These are phyloP conservation scores for Eurytoma adleriae DNA, from an alignment of 2,888 invertebrate genomes.

Conservation along the genomic window DNA sequence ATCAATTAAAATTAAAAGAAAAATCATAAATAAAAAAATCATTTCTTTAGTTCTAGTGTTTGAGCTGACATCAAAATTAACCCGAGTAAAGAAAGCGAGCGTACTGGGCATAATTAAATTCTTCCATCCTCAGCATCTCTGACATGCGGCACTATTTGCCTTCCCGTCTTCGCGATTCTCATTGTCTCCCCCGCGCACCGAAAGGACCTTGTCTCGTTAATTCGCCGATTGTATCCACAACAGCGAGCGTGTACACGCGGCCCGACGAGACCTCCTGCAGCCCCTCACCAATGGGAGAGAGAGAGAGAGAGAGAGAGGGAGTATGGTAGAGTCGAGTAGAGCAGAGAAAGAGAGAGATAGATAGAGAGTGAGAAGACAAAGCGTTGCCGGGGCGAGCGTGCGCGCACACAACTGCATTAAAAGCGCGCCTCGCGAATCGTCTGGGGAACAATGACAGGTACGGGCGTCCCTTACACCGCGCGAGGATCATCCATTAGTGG, in stretches of 20 bases:
- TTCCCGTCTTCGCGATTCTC: slow-evolving; percentile 52
- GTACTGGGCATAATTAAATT: slow-evolving; percentile 28
- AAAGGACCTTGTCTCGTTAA: slow-evolving; percentile 29
- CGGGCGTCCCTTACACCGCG: slow-evolving; percentile 37
- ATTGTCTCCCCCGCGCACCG: slow-evolving; percentile 36
- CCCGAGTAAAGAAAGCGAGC: no score
- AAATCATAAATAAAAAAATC: no score
- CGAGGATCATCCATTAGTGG: slow-evolving; percentile 73
- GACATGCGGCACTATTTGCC: slow-evolving; percentile 22
- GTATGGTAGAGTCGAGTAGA: no score
- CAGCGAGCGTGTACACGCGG: not conserved
- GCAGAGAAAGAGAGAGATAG: no score
- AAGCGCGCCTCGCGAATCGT: not conserved
- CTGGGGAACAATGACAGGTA: slow-evolving; percentile 33
- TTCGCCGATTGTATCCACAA: slow-evolving; percentile 36
- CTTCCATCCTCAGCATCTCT: slow-evolving; percentile 3
- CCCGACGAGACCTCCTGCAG: not conserved
- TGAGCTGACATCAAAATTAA: no score
- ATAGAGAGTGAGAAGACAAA: slow-evolving; percentile 4
- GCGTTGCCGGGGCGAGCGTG: not conserved
- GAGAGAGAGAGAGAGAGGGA: no score
- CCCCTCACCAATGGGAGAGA: not conserved
- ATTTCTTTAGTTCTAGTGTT: no score
- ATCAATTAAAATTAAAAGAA: no score
- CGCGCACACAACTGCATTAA: slow-evolving; percentile 1